Conservation (phyloP, 1,140 invertebrate genomes). For the Aphaenogaster rudis region DNA sequence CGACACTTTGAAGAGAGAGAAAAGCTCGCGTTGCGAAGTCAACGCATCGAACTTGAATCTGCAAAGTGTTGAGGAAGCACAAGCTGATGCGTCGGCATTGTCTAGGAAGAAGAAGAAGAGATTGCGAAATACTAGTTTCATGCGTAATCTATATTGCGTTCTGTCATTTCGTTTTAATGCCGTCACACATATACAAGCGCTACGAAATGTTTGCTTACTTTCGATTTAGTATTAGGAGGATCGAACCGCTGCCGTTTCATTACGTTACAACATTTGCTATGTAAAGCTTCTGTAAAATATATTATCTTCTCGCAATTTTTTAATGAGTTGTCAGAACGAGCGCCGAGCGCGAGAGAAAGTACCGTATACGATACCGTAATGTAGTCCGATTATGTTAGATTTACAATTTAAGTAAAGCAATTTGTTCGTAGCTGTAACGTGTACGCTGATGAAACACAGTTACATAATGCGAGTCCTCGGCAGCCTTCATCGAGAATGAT, state of each 20-base stretch:
- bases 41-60: neutral
- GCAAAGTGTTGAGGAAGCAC: slow-evolving; percentile 36
- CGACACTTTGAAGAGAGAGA: slow-evolving; percentile 65
- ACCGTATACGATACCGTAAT: slow-evolving; percentile 10
- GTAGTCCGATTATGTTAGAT: slow-evolving; percentile 43
- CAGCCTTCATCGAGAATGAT: slow-evolving; percentile 51
- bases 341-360: slow-evolving; percentile 7
- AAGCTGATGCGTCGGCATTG: neutral
- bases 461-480: slow-evolving; percentile 59
- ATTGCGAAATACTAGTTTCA: slow-evolving; percentile 34
- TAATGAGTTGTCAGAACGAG: slow-evolving; percentile 19
- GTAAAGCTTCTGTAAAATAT: slow-evolving; percentile 28
- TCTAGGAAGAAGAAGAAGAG: neutral
- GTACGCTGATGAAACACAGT: slow-evolving; percentile 7
- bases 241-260: neutral
- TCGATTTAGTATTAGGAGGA: slow-evolving; percentile 9
- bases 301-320: slow-evolving; percentile 39
- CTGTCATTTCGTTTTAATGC: slow-evolving; percentile 26
- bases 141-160: slow-evolving; percentile 29
- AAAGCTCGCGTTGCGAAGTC: slow-evolving; percentile 29
- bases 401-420: slow-evolving; percentile 28
- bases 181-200: neutral
- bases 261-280: slow-evolving; percentile 10
- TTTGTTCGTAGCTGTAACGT: slow-evolving; percentile 63
- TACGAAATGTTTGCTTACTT: slow-evolving; percentile 29